Base-by-base conservation (phyloP, 1,140 invertebrate species). In the Babylonia areolata region DNA sequence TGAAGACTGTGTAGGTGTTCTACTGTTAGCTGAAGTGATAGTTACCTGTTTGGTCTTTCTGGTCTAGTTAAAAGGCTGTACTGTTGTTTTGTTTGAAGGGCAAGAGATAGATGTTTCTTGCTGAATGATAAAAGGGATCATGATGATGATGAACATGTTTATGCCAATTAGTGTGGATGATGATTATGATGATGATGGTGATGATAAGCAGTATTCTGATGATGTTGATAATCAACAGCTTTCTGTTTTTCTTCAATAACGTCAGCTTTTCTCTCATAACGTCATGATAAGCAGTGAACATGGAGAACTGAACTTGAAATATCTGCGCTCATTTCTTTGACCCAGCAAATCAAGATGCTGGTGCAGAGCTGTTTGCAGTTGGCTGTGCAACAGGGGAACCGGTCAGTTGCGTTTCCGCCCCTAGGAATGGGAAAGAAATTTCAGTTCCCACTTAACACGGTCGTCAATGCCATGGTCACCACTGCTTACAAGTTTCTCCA, bases 371-470 rank as follows among this genome's bases (percentile, higher is more conserved):
- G 82, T 33, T 40, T 84, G 20, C 69, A 73, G 69, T 42, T 23
- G 5, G 83, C 78, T 0, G 35, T 80, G 58, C n/a, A 81, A 46
- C 77, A 80, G n/a, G 71, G 83, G n/a, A 85, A 42, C 15, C 54
- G 17, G 17, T 77, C 69, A 3, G 81, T 82, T 17, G 84, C 79
- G 9, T 81, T 85, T 28, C 69, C 79, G 3, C 54, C 79, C 3
- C 28, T 81, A 3, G 82, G 85, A n/a, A 39, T 51, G 31, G 82
- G 85, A 1, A 81, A 35, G 1, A 80, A 78, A 39, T 81, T 85
- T 12, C 58, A 81, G 39, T 78, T 46, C 40, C 42, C 79, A 9
- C 39, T n/a, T 23, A 73, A 79, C n/a, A 39, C 37, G 28, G 83
- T 84, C 11, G 64, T 35, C 31, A 83, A 28, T 33, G 64, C 64